phyloP scores from a whole-genome alignment of 2,797 vertebrate genomes.

The Pampus argenteus region DNA sequence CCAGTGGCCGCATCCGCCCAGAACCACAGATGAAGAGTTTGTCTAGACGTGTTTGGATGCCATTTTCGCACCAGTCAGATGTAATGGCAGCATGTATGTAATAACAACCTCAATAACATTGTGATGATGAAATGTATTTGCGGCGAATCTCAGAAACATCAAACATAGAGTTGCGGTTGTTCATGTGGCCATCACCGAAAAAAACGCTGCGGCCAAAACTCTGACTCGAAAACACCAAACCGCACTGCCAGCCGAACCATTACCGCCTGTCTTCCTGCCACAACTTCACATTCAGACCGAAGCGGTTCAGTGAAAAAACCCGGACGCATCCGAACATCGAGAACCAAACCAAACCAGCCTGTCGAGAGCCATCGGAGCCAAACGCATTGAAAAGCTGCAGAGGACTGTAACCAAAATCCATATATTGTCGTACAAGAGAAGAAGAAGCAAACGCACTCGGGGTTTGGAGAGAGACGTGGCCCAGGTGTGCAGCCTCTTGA shows the following conservation, averaged over 20 bases:
- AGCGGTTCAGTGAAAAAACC: conserved; percentile 20
- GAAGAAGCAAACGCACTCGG: conserved; percentile 47
- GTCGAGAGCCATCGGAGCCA: conserved; percentile 35
- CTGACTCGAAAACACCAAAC: conserved; percentile 27
- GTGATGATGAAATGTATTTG: conserved; percentile 23
- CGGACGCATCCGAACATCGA: conserved; percentile 5
- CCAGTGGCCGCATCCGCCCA: conserved; percentile 8
- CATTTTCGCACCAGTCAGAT: conserved; percentile 5
- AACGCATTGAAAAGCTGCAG: conserved; percentile 24
- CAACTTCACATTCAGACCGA: conserved; percentile 26
- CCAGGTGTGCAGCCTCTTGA: conserved; percentile 21
- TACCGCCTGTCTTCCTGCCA: conserved; percentile 60
- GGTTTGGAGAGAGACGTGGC: conserved; percentile 26
- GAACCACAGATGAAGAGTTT: conserved; percentile 18
- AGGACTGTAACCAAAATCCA: conserved; percentile 25
- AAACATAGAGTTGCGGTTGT: background rate
- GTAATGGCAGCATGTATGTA: background rate
- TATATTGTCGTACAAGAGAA: background rate
- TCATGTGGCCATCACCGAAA: background rate
- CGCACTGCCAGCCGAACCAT: conserved; percentile 61
- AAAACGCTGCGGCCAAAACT: conserved; percentile 35
- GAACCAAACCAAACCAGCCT: conserved; percentile 37
- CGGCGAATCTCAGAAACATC: conserved; percentile 17
- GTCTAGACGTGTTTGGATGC: conserved; percentile 1
- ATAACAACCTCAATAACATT: conserved; percentile 6